Evolutionary conservation across 2,888 invertebrate genomes (phyloP).

Genomic region (Clusia tigrina): DNA sequence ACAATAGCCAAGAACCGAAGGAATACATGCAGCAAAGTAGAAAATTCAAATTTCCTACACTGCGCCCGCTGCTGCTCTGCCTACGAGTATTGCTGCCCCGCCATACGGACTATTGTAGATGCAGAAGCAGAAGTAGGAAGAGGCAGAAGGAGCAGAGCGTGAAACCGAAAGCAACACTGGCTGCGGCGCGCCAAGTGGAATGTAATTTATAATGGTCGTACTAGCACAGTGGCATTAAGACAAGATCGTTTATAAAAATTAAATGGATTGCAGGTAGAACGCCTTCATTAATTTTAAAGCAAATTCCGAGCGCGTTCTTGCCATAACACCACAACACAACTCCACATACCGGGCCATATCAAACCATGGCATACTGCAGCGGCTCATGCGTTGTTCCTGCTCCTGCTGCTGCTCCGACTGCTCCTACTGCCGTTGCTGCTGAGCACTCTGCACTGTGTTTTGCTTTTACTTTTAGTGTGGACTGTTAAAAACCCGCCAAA

Average conservation of each 20-base stretch:
- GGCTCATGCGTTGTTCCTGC: no score
- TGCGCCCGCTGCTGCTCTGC: no score
- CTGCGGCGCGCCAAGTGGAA: constrained; percentile 17
- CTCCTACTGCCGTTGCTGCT: constrained; percentile 22
- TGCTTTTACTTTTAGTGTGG: not conserved
- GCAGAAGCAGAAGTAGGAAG: constrained; percentile 22
- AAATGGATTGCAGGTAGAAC: constrained; percentile 58
- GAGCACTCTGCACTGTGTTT: not conserved
- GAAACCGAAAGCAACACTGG: not conserved
- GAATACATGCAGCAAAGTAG: not conserved
- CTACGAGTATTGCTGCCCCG: no score
- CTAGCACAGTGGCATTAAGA: constrained; percentile 52
- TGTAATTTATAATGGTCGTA: constrained; percentile 40
- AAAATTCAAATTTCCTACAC: no score
- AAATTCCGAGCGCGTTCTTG: constrained; percentile 12
- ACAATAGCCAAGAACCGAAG: not conserved
- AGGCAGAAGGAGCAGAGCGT: constrained; percentile 19
- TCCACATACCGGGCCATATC: no score
- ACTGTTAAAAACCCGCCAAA: not conserved
- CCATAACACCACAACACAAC: not conserved
- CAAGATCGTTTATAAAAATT: constrained; percentile 54
- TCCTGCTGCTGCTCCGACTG: constrained; percentile 13
- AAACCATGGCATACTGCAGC: not conserved
- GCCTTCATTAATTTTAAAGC: constrained; percentile 56
- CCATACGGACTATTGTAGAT: not conserved